phyloP scores from a whole-genome alignment of 2,888 invertebrate genomes.

The Meganola albula region DNA sequence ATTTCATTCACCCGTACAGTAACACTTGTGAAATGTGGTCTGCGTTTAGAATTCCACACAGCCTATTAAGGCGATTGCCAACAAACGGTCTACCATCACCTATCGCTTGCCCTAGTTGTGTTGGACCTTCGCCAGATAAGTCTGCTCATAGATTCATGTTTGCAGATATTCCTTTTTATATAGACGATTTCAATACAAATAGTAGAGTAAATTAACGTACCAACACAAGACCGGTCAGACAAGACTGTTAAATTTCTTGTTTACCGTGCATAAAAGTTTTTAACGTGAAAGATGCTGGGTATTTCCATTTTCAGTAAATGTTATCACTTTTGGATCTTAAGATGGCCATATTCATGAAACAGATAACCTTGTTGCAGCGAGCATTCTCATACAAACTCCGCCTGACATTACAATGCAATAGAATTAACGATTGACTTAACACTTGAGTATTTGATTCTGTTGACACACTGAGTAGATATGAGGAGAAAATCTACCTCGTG shows the following conservation, averaged over 20 bases:
- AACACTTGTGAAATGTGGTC: slow-evolving; percentile 28
- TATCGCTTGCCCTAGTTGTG: slow-evolving; percentile 58
- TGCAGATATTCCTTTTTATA: slow-evolving; percentile 36
- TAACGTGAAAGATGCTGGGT: slow-evolving; percentile 11
- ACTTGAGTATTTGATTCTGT: too few species aligned
- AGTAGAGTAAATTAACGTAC: too few species aligned
- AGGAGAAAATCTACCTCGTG: too few species aligned
- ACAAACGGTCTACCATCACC: slow-evolving; percentile 61
- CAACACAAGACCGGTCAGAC: slow-evolving; percentile 10
- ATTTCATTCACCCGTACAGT: slow-evolving; percentile 29
- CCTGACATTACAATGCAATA: too few species aligned
- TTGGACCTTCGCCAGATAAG: slow-evolving; percentile 62
- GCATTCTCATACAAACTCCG: too few species aligned
- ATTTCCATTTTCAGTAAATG: slow-evolving; percentile 26
- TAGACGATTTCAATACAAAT: too few species aligned
- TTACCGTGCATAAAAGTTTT: too few species aligned
- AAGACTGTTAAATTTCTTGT: slow-evolving; percentile 9
- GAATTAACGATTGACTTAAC: too few species aligned
- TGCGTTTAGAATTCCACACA: slow-evolving; percentile 45
- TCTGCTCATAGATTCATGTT: slow-evolving; percentile 47
- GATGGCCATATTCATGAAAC: too few species aligned
- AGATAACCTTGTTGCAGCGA: too few species aligned
- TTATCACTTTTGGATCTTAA: slow-evolving; percentile 32
- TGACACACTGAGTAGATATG: too few species aligned
- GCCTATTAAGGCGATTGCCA: slow-evolving; percentile 64